A percentile compares a stretch with the other conserved stretches of the same genome.
These are phyloP conservation scores for Apocrypta bakeri DNA, from an alignment of 1,140 invertebrate species.

Conservation along the genomic window DNA sequence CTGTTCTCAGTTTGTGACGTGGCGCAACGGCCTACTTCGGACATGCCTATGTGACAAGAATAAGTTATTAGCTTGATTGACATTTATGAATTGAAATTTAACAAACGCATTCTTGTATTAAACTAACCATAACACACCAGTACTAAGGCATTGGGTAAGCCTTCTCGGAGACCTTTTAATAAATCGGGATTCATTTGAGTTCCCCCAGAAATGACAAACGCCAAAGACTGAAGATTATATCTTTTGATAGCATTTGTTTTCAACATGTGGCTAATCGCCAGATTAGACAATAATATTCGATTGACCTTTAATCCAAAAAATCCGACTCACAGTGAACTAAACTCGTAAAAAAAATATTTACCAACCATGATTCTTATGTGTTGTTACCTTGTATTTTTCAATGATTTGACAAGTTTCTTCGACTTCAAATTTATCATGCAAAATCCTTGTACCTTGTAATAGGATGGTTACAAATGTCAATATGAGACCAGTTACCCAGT, in stretches of 20 bases:
- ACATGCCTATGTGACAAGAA: neutral
- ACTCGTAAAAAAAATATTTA: too few relatives aligned
- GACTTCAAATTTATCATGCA: slow-evolving; percentile 45
- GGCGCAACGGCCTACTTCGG: neutral
- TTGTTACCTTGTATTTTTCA: slow-evolving; percentile 56
- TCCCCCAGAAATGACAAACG: neutral
- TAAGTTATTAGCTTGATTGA: neutral
- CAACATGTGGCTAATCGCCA: neutral
- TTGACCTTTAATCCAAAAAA: neutral
- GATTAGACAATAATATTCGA: neutral
- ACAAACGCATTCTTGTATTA: neutral
- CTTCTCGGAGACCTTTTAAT: neutral
- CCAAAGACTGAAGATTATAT: neutral
- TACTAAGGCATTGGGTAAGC: neutral
- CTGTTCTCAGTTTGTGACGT: neutral
- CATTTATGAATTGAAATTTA: neutral
- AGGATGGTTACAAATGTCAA: neutral
- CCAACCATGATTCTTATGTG: too few relatives aligned
- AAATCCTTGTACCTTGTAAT: slow-evolving; percentile 8
- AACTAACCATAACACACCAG: neutral
- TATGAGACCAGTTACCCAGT: slow-evolving; percentile 49
- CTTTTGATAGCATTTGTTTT: neutral
- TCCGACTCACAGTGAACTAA: too few relatives aligned
- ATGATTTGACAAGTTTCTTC: slow-evolving; percentile 52
- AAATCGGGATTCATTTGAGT: neutral